phyloP scores from a whole-genome alignment of 2,888 invertebrate genomes.

The Thera obeliscata region DNA sequence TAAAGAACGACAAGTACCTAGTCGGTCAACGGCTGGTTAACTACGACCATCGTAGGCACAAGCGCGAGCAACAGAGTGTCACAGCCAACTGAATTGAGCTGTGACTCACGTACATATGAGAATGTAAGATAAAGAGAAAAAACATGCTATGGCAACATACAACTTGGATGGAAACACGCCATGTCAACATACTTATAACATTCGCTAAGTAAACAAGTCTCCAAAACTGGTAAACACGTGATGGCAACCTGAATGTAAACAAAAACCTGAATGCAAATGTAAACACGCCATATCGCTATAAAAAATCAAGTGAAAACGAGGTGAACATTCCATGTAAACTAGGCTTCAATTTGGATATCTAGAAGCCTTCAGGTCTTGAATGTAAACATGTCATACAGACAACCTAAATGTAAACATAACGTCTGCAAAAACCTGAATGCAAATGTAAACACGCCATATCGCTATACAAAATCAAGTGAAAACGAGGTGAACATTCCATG shows the following conservation, averaged over 20 bases:
- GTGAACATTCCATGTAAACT: no score
- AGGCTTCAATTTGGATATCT: background rate
- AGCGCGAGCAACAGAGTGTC: constrained; percentile 82
- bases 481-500: no score
- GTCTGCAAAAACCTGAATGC: background rate
- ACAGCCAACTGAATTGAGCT: constrained; percentile 58
- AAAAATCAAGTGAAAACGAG: no score
- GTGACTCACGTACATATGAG: constrained; percentile 15
- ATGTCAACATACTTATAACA: no score
- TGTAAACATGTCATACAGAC: background rate
- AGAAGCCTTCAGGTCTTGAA: no score
- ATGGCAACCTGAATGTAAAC: background rate
- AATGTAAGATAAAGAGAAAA: no score
- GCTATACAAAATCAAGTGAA: background rate
- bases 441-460: background rate
- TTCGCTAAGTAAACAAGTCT: no score
- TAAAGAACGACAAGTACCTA: constrained; percentile 99
- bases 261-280: background rate
- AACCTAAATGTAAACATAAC: background rate
- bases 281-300: background rate
- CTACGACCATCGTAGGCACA: constrained; percentile 93
- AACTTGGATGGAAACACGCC: background rate
- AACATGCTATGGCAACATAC: background rate
- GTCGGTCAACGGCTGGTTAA: constrained; percentile 98
- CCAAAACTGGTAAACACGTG: background rate